A percentile compares a stretch with the other conserved stretches of the same genome.
Conservation (phyloP, 2,113 vertebrate genomes). For the Lampris megalopsis region DNA sequence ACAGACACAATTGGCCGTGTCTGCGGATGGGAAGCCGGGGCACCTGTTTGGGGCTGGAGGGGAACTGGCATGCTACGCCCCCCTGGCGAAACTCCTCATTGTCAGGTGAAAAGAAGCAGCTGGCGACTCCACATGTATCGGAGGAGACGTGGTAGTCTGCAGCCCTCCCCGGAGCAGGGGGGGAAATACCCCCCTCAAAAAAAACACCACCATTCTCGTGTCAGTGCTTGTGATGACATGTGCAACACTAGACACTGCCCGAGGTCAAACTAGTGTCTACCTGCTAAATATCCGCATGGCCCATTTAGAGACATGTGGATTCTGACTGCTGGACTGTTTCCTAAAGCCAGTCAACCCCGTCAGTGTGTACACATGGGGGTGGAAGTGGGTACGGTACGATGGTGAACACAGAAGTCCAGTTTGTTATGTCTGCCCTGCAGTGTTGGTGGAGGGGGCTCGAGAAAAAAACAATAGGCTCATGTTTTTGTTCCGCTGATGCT, state of each 20-base stretch:
- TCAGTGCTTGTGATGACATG: neutral
- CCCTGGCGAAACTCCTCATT: no score
- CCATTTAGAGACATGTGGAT: conserved; percentile 52
- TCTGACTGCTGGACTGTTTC: conserved; percentile 47
- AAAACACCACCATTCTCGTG: no score
- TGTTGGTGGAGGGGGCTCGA: neutral
- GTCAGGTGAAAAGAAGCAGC: no score
- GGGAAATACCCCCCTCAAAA: no score
- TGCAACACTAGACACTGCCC: conserved; percentile 59
- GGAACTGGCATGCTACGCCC: no score
- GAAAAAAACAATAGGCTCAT: conserved; percentile 30
- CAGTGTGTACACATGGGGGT: conserved; percentile 14
- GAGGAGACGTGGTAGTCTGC: no score
- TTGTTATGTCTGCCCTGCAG: conserved; percentile 39
- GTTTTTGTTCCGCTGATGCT: conserved; percentile 16
- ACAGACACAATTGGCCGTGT: no score
- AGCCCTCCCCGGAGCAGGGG: no score
- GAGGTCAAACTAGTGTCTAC: conserved; percentile 6
- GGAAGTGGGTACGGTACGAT: neutral
- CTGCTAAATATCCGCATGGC: conserved; percentile 3
- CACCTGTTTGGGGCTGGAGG: no score
- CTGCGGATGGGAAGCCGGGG: no score
- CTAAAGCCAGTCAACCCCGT: conserved; percentile 40
- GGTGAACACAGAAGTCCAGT: conserved; percentile 17
- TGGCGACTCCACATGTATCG: no score